Evolutionary conservation across 2,113 vertebrate genomes (phyloP).

Genomic region (Piprites chloris): DNA sequence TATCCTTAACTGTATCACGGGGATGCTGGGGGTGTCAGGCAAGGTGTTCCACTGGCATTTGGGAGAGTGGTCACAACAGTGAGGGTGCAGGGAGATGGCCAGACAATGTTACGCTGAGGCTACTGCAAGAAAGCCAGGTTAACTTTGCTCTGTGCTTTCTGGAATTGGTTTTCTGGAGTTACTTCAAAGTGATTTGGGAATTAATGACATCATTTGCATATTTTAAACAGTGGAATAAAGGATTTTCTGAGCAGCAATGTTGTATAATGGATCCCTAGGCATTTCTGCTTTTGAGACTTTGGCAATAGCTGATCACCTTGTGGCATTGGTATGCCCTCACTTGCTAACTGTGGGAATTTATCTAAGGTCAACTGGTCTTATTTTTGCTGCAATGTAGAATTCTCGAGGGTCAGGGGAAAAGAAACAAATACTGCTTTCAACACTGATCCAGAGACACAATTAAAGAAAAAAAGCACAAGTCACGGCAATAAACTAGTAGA

Average conservation of each 20-base stretch:
- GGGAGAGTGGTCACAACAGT: not conserved
- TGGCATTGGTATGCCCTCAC: not conserved
- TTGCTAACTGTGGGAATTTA: not conserved
- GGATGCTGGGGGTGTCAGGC: accelerated
- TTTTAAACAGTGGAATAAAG: not conserved
- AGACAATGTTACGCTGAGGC: not conserved
- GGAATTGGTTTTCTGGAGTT: not conserved
- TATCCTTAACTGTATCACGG: not conserved
- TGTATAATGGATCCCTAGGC: not conserved
- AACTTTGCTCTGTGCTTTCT: not conserved
- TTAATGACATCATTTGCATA: not conserved
- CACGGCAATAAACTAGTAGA: not conserved
- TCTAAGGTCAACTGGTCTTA: not conserved
- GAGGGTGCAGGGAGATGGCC: not conserved
- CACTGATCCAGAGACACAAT: not conserved
- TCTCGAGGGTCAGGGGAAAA: not conserved
- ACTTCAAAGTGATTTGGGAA: not conserved
- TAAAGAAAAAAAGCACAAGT: not conserved
- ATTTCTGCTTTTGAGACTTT: not conserved
- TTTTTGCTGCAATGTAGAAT: not conserved
- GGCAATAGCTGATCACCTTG: not conserved
- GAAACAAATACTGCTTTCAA: not conserved
- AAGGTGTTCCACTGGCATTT: not conserved
- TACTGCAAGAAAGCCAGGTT: not conserved
- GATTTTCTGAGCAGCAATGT: not conserved